Evolutionary conservation across 2,113 vertebrate genomes (phyloP).

Genomic region (Poecilia latipinna): DNA sequence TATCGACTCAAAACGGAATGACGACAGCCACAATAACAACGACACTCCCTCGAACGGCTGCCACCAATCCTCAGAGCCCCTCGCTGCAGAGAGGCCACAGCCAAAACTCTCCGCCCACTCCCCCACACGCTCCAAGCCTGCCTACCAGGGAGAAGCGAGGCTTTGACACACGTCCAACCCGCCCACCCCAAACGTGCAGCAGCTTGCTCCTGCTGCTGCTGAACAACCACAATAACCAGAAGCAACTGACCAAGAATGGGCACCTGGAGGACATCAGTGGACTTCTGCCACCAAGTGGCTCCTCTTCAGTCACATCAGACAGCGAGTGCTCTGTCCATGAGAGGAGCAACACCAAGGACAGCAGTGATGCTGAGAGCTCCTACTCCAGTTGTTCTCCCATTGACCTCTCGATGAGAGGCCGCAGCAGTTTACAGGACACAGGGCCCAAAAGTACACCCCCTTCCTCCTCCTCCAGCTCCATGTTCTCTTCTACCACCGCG

Average conservation of each 20-base stretch:
- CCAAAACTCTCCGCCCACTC: conserved; percentile 67
- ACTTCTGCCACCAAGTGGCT: conserved; percentile 82
- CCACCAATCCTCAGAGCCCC: conserved; percentile 79
- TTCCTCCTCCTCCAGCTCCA: conserved; percentile 60
- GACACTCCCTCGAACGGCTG: conserved; percentile 79
- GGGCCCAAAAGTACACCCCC: conserved; percentile 55
- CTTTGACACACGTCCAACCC: conserved; percentile 83
- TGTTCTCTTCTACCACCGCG: conserved; percentile 61
- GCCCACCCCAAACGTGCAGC: conserved; percentile 89
- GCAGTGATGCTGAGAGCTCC: conserved; percentile 94
- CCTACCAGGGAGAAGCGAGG: conserved; percentile 83
- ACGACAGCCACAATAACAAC: conserved; percentile 51
- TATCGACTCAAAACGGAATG: conserved; percentile 84
- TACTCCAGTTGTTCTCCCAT: conserved; percentile 96
- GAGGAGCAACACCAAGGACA: conserved; percentile 91
- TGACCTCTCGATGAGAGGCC: conserved; percentile 91
- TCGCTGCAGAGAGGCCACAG: conserved; percentile 79
- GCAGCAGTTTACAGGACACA: conserved; percentile 76
- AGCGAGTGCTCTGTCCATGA: conserved; percentile 93
- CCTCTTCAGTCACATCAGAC: conserved; percentile 88
- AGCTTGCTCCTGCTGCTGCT: conserved; percentile 94
- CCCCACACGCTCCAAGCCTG: conserved; percentile 72
- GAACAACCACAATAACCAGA: conserved; percentile 92
- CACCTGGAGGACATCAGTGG: conserved; percentile 83
- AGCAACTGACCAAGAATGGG: conserved; percentile 84